Percentiles rank a stretch among this genome's conserved stretches.
Conservation (phyloP, 2,888 invertebrate species). For the Phaedon cochleariae region DNA sequence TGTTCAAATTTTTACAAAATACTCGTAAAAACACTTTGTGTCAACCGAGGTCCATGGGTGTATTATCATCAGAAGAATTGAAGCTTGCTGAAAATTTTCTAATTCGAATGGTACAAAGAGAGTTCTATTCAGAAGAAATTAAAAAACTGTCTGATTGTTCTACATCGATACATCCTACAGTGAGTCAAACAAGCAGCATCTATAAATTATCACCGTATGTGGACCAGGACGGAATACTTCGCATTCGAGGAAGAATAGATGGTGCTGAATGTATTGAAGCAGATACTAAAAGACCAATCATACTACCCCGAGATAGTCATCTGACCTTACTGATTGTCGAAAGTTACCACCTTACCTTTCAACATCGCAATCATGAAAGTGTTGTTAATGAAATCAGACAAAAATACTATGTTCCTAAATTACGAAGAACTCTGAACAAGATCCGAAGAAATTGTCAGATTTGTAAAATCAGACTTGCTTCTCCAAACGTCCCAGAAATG, state of each 20-base stretch:
- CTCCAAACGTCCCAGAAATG: constrained; percentile 16
- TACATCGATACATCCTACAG: not conserved
- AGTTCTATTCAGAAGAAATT: not conserved
- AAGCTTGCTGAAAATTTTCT: too few species aligned
- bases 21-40: not conserved
- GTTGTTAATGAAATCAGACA: constrained; percentile 23
- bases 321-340: not conserved
- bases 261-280: not conserved
- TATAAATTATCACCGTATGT: constrained; percentile 15
- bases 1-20: not conserved
- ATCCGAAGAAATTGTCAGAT: not conserved
- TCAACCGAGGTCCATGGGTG: not conserved
- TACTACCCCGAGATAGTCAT: constrained; percentile 10
- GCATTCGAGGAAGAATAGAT: constrained; percentile 15
- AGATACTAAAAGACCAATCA: constrained; percentile 11
- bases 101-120: not conserved
- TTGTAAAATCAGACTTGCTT: constrained; percentile 19
- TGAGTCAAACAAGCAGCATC: not conserved
- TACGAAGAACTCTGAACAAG: constrained; percentile 16
- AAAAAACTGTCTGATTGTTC: not conserved
- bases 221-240: constrained; percentile 4
- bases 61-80: not conserved
- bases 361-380: constrained; percentile 1
- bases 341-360: not conserved
- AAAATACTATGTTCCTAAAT: constrained; percentile 17